phyloP scores from a whole-genome alignment of 2,113 vertebrate genomes.

The Forbesichthys papilliferus region DNA sequence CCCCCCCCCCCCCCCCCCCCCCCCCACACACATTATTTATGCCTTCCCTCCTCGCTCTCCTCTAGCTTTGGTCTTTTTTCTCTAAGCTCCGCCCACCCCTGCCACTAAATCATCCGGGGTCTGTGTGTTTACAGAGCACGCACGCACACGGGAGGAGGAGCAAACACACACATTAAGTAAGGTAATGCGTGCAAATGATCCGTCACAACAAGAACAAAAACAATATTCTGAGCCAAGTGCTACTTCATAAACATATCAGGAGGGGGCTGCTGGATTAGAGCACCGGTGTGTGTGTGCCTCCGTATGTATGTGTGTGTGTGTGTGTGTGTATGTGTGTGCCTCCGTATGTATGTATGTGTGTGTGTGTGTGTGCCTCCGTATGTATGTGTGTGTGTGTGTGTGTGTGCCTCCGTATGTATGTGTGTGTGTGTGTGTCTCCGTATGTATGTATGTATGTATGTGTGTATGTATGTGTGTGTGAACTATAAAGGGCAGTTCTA shows the following conservation, averaged over 20 bases:
- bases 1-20: no score
- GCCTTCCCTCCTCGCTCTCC: constrained; percentile 19
- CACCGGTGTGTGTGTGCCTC: neutral
- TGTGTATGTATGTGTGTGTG: constrained; percentile 2
- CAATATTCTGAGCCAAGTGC: neutral
- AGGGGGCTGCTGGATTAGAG: constrained; percentile 8
- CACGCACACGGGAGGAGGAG: constrained; percentile 21
- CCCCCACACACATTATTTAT: neutral
- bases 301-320: constrained; percentile 24
- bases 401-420: no score
- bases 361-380: constrained; percentile 5
- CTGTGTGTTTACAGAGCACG: neutral
- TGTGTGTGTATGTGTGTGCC: neutral
- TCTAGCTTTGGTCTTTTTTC: constrained; percentile 38
- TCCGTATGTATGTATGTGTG: constrained; percentile 18
- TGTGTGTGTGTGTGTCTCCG: neutral
- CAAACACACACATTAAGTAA: constrained; percentile 28
- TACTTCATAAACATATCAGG: constrained; percentile 7
- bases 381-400: constrained; percentile 27
- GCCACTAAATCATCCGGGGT: constrained; percentile 64
- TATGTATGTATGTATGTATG: constrained; percentile 2
- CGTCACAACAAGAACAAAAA: constrained; percentile 23
- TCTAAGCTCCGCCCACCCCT: constrained; percentile 5
- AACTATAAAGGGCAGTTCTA: no score
- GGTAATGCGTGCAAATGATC: constrained; percentile 67